Evolutionary conservation across 64 coral and sea anemone genomes (phyloP).

Genomic region (Stylophora pistillata): DNA sequence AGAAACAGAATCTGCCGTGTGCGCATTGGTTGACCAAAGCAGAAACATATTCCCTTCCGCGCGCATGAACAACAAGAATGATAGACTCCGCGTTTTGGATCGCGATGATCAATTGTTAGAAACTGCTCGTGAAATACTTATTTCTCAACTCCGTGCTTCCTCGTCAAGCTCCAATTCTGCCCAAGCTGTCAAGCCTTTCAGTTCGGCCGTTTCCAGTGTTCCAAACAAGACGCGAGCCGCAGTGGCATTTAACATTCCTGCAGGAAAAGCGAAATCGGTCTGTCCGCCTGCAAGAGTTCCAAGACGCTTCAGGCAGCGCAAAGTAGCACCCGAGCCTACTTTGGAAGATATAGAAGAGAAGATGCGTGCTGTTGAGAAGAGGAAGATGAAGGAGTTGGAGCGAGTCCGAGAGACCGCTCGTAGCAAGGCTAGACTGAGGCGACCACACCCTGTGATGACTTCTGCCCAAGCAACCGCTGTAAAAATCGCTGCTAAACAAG

Average conservation of each 20-base stretch:
- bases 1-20: neutral
- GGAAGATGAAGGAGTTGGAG: constrained; percentile 16
- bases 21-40: neutral
- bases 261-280: neutral
- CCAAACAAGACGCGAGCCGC: too few species aligned
- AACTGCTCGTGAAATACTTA: constrained; percentile 1
- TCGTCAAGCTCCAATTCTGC: neutral
- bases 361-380: constrained; percentile 20
- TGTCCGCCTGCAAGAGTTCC: constrained; percentile 6
- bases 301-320: neutral
- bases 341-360: neutral
- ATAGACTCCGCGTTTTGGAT: neutral
- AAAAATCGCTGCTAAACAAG: constrained; percentile 21
- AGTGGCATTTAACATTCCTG: constrained; percentile 22
- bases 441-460: constrained; percentile 4
- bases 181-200: neutral
- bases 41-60: neutral
- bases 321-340: neutral
- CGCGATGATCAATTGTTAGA: neutral
- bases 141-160: neutral
- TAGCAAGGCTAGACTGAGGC: neutral
- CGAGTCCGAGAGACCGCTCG: neutral
- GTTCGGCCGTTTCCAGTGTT: neutral
- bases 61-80: neutral
- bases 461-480: neutral